Conservation (phyloP, 2,797 vertebrate species). For the Australoheros facetus region DNA sequence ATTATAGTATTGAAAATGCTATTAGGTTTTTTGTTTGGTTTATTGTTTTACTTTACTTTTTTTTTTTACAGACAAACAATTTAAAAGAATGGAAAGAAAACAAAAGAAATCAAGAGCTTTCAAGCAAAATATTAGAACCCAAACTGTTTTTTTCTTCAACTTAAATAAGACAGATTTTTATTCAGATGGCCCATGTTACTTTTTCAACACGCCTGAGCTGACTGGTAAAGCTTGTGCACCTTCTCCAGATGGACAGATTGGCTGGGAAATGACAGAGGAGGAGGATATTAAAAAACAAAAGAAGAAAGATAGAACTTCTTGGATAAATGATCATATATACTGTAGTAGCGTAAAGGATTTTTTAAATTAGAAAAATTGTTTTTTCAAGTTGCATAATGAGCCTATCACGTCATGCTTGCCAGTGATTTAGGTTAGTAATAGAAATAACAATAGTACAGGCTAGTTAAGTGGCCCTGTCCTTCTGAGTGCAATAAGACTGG, state of each 20-base stretch:
- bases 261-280: conserved; percentile 69
- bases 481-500: conserved; percentile 78
- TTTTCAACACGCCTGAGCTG: conserved; percentile 85
- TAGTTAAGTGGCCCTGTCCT: conserved; percentile 82
- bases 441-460: conserved; percentile 70
- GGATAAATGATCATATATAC: conserved; percentile 64
- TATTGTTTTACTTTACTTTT: conserved; percentile 52
- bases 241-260: conserved; percentile 68
- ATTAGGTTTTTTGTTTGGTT: conserved; percentile 54
- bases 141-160: conserved; percentile 47
- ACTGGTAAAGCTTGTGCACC: conserved; percentile 83
- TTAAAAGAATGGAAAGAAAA: conserved; percentile 59
- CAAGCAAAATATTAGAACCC: conserved; percentile 62
- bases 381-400: conserved; percentile 83
- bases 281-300: conserved; percentile 40
- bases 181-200: conserved; percentile 82
- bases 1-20: conserved; percentile 58
- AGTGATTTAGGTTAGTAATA: conserved; percentile 74
- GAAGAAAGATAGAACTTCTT: conserved; percentile 55
- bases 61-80: conserved; percentile 66
- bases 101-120: conserved; percentile 62
- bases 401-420: conserved; percentile 78
- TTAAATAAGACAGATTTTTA: conserved; percentile 76
- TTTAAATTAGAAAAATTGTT: conserved; percentile 69
- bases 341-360: conserved; percentile 61